Conservation (phyloP, 2,113 vertebrate species). For the Clarias magur region DNA sequence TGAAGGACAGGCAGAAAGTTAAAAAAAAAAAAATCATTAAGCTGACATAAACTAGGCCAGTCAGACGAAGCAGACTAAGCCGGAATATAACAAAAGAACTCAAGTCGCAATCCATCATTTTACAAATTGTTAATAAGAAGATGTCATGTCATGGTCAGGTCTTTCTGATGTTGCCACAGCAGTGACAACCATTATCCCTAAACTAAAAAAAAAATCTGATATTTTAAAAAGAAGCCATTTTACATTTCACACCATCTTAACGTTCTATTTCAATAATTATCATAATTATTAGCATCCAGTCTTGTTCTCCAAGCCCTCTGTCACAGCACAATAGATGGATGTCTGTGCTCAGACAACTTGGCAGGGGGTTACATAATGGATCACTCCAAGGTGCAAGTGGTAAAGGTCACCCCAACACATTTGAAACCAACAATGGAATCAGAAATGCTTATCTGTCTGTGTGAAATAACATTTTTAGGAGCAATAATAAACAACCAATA, state of each 20-base stretch:
- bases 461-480: not conserved
- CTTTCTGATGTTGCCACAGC: not conserved
- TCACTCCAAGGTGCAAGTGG: conserved; percentile 70
- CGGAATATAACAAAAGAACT: not conserved
- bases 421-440: conserved; percentile 19
- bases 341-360: conserved; percentile 70
- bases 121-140: not conserved
- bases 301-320: conserved; percentile 63
- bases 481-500: not conserved
- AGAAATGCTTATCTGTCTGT: not conserved
- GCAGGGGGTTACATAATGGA: conserved; percentile 60
- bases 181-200: not conserved
- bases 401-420: conserved; percentile 68
- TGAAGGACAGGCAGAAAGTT: not conserved
- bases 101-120: not conserved
- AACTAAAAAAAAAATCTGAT: not conserved
- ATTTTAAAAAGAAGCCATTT: not conserved
- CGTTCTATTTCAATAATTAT: not conserved
- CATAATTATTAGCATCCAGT: conserved; percentile 66
- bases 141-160: not conserved
- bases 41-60: not conserved
- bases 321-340: conserved; percentile 68
- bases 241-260: not conserved
- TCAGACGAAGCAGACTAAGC: not conserved
- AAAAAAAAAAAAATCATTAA: not conserved